Base-by-base conservation (phyloP, 2,113 vertebrate species). In the Nematolebias whitei region DNA sequence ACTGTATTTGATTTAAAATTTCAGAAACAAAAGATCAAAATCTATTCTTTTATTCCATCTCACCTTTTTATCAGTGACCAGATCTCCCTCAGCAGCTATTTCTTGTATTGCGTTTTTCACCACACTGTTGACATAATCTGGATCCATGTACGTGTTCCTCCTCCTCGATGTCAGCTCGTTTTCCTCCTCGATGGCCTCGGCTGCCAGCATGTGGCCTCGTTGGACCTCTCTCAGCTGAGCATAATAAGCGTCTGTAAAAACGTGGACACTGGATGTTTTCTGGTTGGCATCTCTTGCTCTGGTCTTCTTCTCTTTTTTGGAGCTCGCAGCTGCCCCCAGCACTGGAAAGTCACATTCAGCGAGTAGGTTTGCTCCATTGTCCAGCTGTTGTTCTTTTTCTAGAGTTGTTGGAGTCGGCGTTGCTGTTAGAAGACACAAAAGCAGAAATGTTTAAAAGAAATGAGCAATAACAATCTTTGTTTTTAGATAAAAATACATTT, bases 1-100 rank as follows among this genome's bases (percentile, higher is more conserved):
- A n/a, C n/a, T n/a, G n/a, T n/a, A n/a, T n/a, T n/a, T n/a, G n/a
- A n/a, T n/a, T n/a, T 8, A 8, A 8, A 10, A 35, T 35, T 35
- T 35, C 2, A 1, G 9, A 10, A 35, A 18, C 14, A 19, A 23
- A 49, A 48, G 2, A n/a, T 48, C 32, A 5, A 35, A 10, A 35
- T 50, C 5, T 40, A 8, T 22, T 18, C n/a, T 5, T 19, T 9
- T 23, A 16, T 6, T 39, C 52, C 8, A 5, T 23, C 77, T 67
- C 7, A 93, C 93, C 91, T 84, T 87, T 4, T 91, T 86, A 19
- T 58, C 35, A 18, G 91, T 93, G 63, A 94, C 92, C 24, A 87
- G 77, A 26, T 93, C 90, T 79, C 93, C 91, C 5, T 91, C 87
- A 2, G 81, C 14, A 9, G 92, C 85, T 0, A 94, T 77, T 13